phyloP scores from a whole-genome alignment of 2,888 invertebrate species.

The Cyaniris semiargus region DNA sequence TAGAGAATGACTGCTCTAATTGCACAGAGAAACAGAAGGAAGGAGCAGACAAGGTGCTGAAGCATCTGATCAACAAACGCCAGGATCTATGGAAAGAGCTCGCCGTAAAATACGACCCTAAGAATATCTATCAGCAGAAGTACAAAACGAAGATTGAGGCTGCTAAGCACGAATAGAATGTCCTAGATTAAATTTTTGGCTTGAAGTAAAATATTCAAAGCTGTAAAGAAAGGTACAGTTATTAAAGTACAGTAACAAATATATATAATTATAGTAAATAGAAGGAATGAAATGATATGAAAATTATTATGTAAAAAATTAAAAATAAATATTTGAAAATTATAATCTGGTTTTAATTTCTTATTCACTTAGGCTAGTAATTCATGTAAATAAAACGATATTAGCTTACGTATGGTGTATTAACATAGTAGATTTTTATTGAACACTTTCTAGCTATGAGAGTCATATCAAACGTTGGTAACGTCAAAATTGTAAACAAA shows the following conservation, averaged over 20 bases:
- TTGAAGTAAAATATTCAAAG: not conserved
- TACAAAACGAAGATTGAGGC: conserved; percentile 78
- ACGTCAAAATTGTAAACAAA: not conserved
- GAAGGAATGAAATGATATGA: not conserved
- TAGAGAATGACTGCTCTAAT: conserved; percentile 84
- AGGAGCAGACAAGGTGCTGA: conserved; percentile 83
- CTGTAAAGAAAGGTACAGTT: not conserved
- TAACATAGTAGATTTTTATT: not conserved
- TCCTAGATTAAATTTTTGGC: not conserved
- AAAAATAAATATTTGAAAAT: not conserved
- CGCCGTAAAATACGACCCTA: conserved; percentile 85
- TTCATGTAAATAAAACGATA: not conserved
- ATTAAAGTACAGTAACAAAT: conserved; percentile 34
- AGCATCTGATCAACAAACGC: conserved; percentile 84
- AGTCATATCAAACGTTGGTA: not conserved
- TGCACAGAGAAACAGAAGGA: conserved; percentile 82
- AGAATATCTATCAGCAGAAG: conserved; percentile 82
- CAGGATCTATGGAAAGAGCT: conserved; percentile 84
- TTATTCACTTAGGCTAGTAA: not conserved
- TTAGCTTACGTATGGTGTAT: not conserved
- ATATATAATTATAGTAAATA: not conserved
- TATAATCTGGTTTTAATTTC: not conserved
- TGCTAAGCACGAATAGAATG: conserved; percentile 45
- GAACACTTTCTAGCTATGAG: not conserved
- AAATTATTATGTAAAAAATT: not conserved